These are phyloP conservation scores for Heterodera carotae DNA, from an alignment of 1,140 invertebrate species.

Conservation along the genomic window DNA sequence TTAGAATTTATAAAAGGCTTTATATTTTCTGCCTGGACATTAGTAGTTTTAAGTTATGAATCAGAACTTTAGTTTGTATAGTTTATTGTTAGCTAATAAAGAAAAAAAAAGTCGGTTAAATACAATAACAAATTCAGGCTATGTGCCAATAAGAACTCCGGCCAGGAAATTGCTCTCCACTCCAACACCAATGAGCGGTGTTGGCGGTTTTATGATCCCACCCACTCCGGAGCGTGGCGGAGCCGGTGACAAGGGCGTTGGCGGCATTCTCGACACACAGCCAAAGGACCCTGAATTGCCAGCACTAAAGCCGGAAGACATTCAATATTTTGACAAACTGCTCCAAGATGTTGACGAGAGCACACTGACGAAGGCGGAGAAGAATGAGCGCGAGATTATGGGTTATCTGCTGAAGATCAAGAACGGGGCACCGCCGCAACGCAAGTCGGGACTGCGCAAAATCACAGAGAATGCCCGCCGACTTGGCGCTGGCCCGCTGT, in stretches of 20 bases:
- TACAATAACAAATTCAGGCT: conserved; percentile 80
- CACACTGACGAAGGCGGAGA: conserved; percentile 87
- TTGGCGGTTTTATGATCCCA: conserved; percentile 95
- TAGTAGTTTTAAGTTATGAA: too few species aligned
- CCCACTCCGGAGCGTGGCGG: conserved; percentile 67
- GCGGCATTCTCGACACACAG: conserved; percentile 87
- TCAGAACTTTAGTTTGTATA: too few species aligned
- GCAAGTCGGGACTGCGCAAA: conserved; percentile 85
- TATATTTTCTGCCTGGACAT: too few species aligned
- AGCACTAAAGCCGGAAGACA: conserved; percentile 98
- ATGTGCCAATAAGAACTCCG: conserved; percentile 94
- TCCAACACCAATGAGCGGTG: conserved; percentile 87
- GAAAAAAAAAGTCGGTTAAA: too few species aligned
- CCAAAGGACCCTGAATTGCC: conserved; percentile 91
- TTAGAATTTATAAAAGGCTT: too few species aligned
- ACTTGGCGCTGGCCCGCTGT: conserved; percentile 94
- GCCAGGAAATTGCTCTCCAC: conserved; percentile 94
- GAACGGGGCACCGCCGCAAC: conserved; percentile 98
- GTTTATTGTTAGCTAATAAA: too few species aligned
- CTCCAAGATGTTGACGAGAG: conserved; percentile 97
- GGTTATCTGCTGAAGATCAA: conserved; percentile 96
- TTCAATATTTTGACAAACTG: conserved; percentile 99
- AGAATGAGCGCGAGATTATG: conserved; percentile 99
- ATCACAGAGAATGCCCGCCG: conserved; percentile 98
- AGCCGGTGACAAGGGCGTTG: conserved; percentile 56